Evolutionary conservation across 2,113 vertebrate genomes (phyloP).

Genomic region (Plestiodon gilberti): DNA sequence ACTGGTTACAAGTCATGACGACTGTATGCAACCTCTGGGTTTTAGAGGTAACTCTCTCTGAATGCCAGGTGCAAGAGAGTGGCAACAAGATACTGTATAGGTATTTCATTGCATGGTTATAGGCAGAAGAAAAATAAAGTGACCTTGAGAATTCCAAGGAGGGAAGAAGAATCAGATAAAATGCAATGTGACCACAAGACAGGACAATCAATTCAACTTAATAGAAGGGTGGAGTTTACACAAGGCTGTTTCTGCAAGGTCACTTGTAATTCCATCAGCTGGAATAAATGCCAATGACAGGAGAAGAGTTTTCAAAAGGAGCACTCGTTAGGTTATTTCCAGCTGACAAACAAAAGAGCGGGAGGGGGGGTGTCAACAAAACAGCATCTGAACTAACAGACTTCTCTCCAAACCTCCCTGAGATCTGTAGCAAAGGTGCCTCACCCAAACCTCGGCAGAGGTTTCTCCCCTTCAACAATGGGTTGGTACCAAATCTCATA

Average conservation of each 20-base stretch:
- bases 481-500: conserved; percentile 92
- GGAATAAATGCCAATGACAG: neutral
- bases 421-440: conserved; percentile 46
- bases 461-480: conserved; percentile 87
- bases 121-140: too few species aligned
- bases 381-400: neutral
- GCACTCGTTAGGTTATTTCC: neutral
- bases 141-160: too few species aligned
- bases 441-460: conserved; percentile 87
- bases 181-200: neutral
- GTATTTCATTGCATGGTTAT: too few species aligned
- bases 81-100: too few species aligned
- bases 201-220: neutral
- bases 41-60: too few species aligned
- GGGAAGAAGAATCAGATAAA: neutral
- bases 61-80: too few species aligned
- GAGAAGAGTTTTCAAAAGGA: neutral
- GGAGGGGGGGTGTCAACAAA: neutral
- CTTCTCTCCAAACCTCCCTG: neutral
- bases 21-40: too few species aligned
- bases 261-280: neutral
- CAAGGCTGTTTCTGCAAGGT: neutral
- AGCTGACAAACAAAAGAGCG: neutral
- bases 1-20: too few species aligned
- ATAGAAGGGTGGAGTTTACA: neutral